Evolutionary conservation across 2,797 vertebrate species (phyloP), one percentile per base, ranked within the genome.

Genomic region (Syngnathus rostellatus): DNA sequence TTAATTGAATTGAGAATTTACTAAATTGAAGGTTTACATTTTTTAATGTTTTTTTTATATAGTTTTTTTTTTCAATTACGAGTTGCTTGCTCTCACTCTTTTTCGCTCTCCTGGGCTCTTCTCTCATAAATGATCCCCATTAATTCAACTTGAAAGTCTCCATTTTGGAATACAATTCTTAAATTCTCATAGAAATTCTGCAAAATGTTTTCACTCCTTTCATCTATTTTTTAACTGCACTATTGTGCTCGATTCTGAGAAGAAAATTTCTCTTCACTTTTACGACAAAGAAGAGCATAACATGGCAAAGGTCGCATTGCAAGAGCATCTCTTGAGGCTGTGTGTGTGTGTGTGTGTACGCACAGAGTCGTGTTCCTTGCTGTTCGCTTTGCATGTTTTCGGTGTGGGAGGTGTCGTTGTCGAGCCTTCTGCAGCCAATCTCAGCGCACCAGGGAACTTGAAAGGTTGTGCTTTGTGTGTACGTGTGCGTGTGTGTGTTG

Each of bases 361-460:
- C 50, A 70, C 45, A 65, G 76, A 78, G 68, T 80, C 37, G 79
- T 77, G 66, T 70, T 78, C 71, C 69, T 51, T 7, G 63, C 81
- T 85, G 84, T 74, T 87, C 82, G 80, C 81, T 62, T 86, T 84
- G 81, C 81, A 75, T 78, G 81, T 80, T 75, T 57, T 79, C 46
- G 25, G 78, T 81, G 88, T 89, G 67, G 88, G 88, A 89, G 87
- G 88, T 89, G 88, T 88, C 80, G 68, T 80, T 81, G 78, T 81
- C 72, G 70, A 86, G 81, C 81, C 81, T 87, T 80, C 81, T 87
- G 82, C 81, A 69, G 83, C 82, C 85, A 80, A 75, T 82, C 77
- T 74, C 75, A 57, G 72, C 75, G 66, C 80, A 74, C 77, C 78
- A 73, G 78, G 80, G 77, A 48, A 80, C 55, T 74, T 64, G 55